Evolutionary conservation across 2,888 invertebrate genomes (phyloP), one percentile per base, ranked within the genome.

Genomic region (Leptinotarsa haldemani): DNA sequence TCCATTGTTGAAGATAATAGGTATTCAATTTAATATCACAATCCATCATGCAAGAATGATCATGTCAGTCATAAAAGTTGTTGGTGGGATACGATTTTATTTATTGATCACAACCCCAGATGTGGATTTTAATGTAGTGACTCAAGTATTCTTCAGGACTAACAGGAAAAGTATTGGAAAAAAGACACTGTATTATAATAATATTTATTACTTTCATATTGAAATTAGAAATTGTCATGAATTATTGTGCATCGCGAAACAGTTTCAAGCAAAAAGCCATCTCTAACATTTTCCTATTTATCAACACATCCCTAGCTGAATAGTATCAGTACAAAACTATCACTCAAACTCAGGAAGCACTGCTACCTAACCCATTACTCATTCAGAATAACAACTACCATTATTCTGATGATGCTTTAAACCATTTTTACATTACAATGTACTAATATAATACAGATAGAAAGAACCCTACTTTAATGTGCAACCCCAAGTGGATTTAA

Each of bases 181-280:
- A n/a, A 48, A 65, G 15, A 56, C 18, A 61, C 30, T 30, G 40
- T 61, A 30, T 61, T 61, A 61, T 61, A 61, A 61, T 61, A 61
- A 61, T 61, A 61, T 74, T 78, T 80, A 80, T 80, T 83, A 81
- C 77, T 82, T 80, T 82, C 82, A 83, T 79, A 82, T 84, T 84
- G 84, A 80, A 85, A 84, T 81, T 85, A 85, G 85, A 86, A 87
- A 87, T 87, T 87, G 87, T 87, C 87, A 85, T 84, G 82, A 83
- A 85, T 87, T 87, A 87, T 87, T 87, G 87, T 87, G 87, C 87
- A 85, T 81, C 82, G 84, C 84, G 85, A 84, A 83, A 82, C 80
- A 80, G 80, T 82, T 81, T 80, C 81, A 85, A 85, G 83, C 83
- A 84, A 84, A 71, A 66, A 61, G 61, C 61, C 61, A 61, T 61